phyloP scores from a whole-genome alignment of 2,113 vertebrate genomes.

The Equus quagga region DNA sequence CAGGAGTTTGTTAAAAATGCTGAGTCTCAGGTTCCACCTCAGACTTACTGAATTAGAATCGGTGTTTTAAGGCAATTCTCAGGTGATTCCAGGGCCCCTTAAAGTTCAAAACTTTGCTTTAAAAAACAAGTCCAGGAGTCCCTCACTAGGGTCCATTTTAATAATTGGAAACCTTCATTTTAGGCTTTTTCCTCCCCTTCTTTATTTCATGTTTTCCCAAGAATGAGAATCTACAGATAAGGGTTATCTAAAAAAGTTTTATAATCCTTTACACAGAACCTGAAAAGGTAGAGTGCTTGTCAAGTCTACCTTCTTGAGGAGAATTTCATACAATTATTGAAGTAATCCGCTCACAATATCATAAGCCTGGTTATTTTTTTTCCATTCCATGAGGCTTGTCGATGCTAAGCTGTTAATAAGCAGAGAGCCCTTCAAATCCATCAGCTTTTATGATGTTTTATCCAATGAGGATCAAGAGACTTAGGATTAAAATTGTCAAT shows the following conservation, averaged over 20 bases:
- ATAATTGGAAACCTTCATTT: not conserved
- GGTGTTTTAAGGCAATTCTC: not conserved
- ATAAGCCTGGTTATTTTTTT: not conserved
- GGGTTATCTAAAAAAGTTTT: not conserved
- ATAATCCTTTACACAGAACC: not conserved
- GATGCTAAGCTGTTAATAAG: slow-evolving; percentile 44
- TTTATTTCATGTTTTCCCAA: not conserved
- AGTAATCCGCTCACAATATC: not conserved
- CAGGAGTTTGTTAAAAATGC: not conserved
- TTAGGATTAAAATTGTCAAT: slow-evolving; percentile 51
- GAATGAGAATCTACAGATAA: not conserved
- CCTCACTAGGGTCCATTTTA: not conserved
- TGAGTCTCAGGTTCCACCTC: not conserved
- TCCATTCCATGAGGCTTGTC: not conserved
- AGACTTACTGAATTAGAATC: not conserved
- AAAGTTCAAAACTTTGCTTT: not conserved
- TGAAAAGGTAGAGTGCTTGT: not conserved
- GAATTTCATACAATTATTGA: not conserved
- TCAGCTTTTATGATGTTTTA: slow-evolving; percentile 30
- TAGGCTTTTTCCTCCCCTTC: not conserved
- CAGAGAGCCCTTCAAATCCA: not conserved
- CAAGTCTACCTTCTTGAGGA: not conserved
- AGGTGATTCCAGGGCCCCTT: not conserved
- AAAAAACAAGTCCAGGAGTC: not conserved
- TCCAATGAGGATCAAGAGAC: not conserved